Percentiles rank a stretch among this genome's conserved stretches.
Conservation (phyloP, 2,113 vertebrate genomes). For the Rallus limicola region DNA sequence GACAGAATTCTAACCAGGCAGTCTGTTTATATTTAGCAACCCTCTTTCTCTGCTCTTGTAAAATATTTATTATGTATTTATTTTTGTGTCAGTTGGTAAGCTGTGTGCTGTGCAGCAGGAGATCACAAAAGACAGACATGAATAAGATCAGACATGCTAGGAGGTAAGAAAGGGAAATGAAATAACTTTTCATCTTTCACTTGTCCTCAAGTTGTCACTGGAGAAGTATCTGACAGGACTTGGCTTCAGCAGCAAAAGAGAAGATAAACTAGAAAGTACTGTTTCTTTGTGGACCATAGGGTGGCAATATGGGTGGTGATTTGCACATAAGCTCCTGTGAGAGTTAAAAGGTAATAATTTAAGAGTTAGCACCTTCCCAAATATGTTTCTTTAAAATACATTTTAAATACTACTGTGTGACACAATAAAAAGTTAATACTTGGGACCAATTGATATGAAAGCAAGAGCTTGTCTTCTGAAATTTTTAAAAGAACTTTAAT, state of each 20-base stretch:
- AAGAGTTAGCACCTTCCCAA: background rate
- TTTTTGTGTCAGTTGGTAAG: conserved; percentile 48
- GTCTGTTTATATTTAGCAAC: conserved; percentile 46
- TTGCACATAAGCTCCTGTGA: background rate
- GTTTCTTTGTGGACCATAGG: background rate
- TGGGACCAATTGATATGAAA: background rate
- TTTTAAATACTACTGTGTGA: background rate
- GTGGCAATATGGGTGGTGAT: background rate
- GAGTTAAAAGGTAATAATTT: background rate
- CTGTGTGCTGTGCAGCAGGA: background rate
- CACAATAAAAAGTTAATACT: background rate
- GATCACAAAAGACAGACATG: background rate
- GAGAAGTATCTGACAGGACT: background rate
- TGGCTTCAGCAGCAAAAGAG: background rate
- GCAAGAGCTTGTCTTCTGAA: background rate
- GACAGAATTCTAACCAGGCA: background rate
- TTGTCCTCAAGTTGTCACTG: background rate
- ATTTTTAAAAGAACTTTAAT: background rate
- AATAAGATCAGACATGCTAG: background rate
- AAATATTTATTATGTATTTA: background rate
- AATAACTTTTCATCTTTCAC: conserved; percentile 34
- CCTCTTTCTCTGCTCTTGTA: background rate
- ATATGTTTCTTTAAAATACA: background rate
- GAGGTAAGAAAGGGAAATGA: background rate
- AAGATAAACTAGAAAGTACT: background rate